Base-by-base conservation (phyloP, 2,113 vertebrate genomes). In the Nerophis lumbriciformis region DNA sequence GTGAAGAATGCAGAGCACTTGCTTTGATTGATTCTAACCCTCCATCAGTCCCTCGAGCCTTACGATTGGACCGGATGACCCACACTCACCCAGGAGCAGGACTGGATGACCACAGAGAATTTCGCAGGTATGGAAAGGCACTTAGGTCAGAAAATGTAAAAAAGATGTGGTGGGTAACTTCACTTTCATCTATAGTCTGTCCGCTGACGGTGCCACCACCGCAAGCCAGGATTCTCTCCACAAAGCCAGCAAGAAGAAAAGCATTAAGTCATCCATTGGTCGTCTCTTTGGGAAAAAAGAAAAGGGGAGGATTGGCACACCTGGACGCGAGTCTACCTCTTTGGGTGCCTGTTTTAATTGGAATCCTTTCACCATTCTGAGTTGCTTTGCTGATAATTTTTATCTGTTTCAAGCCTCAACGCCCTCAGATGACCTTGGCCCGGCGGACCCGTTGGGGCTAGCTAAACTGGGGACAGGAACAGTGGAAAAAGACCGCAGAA, bases 211-310 rank as follows among this genome's bases (percentile, higher is more conserved):
- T 9, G 85, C 81, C 47, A 91, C 81, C 39, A 92, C 90, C 50
- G 90, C 88, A 15, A 90, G 93, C 74, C 93, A 93, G 85, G 94
- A 96, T 74, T 93, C 94, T 38, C 90, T 96, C 60, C 94, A 95
- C 87, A 96, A 96, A 84, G 90, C 92, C 77, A 93, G 92, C 77
- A 96, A 95, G 89, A 96, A 94, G 91, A 96, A 96, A 83, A 95
- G 94, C 85, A 96, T 96, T 75, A 96, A 96, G 87, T 96, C 94
- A 14, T 96, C 94, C 66, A 95, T 95, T 15, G 94, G 94, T 5
- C 92, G 94, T 13, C 92, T 96, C 47, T 96, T 96, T 70, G 94
- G 94, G 72, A 96, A 96, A 85, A 96, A 95, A 71, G 94, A 96
- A 72, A 96, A 96, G 67, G 94, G 93, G 6, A 88, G 94, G 35